These are phyloP conservation scores for Tipula unca DNA, from an alignment of 2,888 invertebrate species.

Conservation along the genomic window DNA sequence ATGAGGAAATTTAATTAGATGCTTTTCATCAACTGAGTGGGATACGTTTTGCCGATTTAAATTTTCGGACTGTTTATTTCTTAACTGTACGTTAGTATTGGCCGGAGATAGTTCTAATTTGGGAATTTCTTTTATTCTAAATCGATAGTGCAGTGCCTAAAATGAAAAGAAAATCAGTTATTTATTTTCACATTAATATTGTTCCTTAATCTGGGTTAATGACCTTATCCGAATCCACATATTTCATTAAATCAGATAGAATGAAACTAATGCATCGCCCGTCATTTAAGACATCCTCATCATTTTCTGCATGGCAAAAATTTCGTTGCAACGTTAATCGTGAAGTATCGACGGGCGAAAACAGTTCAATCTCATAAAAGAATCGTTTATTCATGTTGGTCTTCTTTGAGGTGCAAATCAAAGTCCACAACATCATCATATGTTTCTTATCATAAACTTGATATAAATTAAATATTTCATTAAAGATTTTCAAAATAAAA, in stretches of 20 bases:
- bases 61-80: neutral
- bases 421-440: slow-evolving; percentile 34
- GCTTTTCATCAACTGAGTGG: neutral
- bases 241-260: slow-evolving; percentile 34
- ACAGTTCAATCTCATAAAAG: slow-evolving; percentile 38
- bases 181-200: neutral
- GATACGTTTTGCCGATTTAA: neutral
- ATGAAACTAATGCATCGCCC: slow-evolving; percentile 37
- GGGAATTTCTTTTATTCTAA: neutral
- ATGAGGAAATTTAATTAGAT: neutral
- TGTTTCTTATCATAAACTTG: slow-evolving; percentile 36
- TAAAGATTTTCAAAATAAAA: slow-evolving; percentile 36
- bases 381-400: slow-evolving; percentile 35
- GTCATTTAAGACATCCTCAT: slow-evolving; percentile 37
- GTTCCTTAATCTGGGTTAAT: neutral
- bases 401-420: slow-evolving; percentile 35
- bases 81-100: neutral
- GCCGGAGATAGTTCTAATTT: neutral
- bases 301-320: slow-evolving; percentile 40
- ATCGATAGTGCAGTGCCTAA: neutral
- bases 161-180: neutral
- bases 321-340: slow-evolving; percentile 37
- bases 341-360: slow-evolving; percentile 36
- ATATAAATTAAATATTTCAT: slow-evolving; percentile 40
- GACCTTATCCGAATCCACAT: slow-evolving; percentile 34